Evolutionary conservation across 2,113 vertebrate genomes (phyloP).

Genomic region (Psophia crepitans): DNA sequence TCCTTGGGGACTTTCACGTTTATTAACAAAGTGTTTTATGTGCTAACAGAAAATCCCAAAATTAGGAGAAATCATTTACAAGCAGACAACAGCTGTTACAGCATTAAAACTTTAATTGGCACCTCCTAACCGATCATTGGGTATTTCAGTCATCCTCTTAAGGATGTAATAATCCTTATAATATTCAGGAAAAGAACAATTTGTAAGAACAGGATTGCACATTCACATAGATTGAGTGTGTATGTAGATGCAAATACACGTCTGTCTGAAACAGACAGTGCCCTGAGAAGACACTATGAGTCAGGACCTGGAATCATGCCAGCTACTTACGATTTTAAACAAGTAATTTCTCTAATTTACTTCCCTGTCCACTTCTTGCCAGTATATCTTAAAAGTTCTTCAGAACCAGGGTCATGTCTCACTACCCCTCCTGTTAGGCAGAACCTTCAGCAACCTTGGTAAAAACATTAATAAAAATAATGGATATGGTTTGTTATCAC

Average conservation of each 20-base stretch:
- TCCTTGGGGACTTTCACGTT: constrained; percentile 39
- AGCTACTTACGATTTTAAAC: neutral
- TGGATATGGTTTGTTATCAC: neutral
- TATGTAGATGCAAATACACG: neutral
- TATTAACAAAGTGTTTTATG: constrained; percentile 53
- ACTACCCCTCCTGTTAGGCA: neutral
- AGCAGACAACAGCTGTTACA: constrained; percentile 47
- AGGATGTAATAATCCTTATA: constrained; percentile 7
- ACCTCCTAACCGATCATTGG: neutral
- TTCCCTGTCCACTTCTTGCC: neutral
- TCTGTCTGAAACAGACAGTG: neutral
- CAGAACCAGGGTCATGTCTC: neutral
- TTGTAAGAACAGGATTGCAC: neutral
- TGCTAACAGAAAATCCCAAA: constrained; percentile 52
- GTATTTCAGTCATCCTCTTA: constrained; percentile 42
- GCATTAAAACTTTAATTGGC: constrained; percentile 54
- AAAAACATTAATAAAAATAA: neutral
- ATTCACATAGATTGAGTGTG: neutral
- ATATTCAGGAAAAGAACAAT: constrained; percentile 9
- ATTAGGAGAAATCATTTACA: constrained; percentile 54
- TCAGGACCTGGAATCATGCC: neutral
- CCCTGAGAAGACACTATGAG: neutral
- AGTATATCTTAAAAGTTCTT: neutral
- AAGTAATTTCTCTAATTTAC: neutral
- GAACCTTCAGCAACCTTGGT: neutral